These are phyloP conservation scores for Calliopsis andreniformis DNA, from an alignment of 1,140 invertebrate species.

Conservation along the genomic window DNA sequence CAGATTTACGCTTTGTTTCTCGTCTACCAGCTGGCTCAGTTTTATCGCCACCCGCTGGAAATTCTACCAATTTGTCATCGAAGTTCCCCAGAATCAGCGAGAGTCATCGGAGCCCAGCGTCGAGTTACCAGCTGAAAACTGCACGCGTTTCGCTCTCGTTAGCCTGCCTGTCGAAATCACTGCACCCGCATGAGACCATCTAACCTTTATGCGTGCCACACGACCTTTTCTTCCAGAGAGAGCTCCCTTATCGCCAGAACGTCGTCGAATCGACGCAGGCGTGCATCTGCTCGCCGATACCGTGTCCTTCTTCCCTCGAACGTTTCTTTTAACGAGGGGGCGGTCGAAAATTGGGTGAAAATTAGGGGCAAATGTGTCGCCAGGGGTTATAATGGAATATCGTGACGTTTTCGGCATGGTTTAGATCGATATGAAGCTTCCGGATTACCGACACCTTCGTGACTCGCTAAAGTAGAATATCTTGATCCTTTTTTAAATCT, in stretches of 20 bases:
- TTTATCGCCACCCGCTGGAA: neutral
- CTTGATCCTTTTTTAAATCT: too few relatives aligned
- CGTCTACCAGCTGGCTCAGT: neutral
- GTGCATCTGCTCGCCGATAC: neutral
- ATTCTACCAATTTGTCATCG: constrained; percentile 14
- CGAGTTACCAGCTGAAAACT: neutral
- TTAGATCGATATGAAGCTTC: too few relatives aligned
- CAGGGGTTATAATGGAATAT: too few relatives aligned
- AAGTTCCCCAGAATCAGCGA: neutral
- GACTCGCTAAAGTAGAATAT: too few relatives aligned
- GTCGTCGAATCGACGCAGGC: neutral
- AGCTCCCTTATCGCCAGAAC: neutral
- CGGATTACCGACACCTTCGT: too few relatives aligned
- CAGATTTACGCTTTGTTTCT: constrained; percentile 14
- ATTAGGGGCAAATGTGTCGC: too few relatives aligned
- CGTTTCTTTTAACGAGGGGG: too few relatives aligned
- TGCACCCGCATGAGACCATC: constrained; percentile 15
- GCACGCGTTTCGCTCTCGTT: constrained; percentile 37
- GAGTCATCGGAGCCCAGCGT: constrained; percentile 43
- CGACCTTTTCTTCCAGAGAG: neutral
- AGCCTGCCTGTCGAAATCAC: constrained; percentile 18
- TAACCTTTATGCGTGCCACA: neutral
- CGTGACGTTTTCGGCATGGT: too few relatives aligned
- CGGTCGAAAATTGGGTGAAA: too few relatives aligned
- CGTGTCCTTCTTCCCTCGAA: neutral